Evolutionary conservation across 2,888 invertebrate genomes (phyloP).

Genomic region (Neelides folsomi): DNA sequence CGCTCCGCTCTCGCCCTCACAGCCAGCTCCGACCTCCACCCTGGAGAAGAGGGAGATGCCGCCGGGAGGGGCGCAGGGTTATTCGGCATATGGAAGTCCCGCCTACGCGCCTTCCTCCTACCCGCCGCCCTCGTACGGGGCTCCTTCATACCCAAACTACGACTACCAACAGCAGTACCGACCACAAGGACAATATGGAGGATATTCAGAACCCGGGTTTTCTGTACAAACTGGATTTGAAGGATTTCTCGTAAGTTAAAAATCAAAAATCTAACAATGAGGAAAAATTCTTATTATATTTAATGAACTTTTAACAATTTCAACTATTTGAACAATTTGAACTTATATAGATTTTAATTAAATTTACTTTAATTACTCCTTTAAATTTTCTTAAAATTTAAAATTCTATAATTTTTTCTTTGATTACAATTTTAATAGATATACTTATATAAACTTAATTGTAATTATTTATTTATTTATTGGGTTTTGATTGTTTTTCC

Average conservation of each 20-base stretch:
- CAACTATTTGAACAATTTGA: neutral
- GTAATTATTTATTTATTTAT: neutral
- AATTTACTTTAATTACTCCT: neutral
- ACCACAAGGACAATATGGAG: conserved; percentile 11
- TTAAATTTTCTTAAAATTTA: neutral
- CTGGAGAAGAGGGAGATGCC: conserved; percentile 26
- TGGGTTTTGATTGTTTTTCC: conserved; percentile 3
- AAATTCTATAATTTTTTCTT: neutral
- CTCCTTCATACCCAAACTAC: neutral
- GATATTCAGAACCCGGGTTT: conserved; percentile 32
- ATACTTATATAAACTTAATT: neutral
- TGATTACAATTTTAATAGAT: neutral
- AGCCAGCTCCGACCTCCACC: conserved; percentile 11
- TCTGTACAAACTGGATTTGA: conserved; percentile 33
- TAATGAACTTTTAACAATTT: neutral
- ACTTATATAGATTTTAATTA: too few relatives aligned
- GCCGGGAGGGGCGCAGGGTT: neutral
- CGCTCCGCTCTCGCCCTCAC: too few relatives aligned
- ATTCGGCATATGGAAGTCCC: neutral
- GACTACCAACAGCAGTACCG: neutral
- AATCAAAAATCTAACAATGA: too few relatives aligned
- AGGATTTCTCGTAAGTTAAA: conserved; percentile 29
- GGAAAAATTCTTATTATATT: too few relatives aligned
- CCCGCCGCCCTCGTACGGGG: neutral
- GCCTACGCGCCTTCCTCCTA: neutral